phyloP scores from a whole-genome alignment of 2,888 invertebrate genomes.

The Dromius quadrimaculatus region DNA sequence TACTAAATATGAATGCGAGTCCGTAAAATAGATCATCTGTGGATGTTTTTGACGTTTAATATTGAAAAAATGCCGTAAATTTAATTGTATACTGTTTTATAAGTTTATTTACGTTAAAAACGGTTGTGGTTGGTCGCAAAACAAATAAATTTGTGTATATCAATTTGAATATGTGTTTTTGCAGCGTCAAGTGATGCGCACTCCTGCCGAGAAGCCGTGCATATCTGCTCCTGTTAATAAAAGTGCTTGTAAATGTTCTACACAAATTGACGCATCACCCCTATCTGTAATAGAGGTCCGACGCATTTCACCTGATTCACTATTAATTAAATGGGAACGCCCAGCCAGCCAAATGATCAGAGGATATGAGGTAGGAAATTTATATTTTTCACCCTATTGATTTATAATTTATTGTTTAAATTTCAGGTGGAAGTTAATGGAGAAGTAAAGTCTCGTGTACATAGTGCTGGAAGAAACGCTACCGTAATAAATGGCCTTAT shows the following conservation, averaged over 20 bases:
- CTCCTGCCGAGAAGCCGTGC: constrained; percentile 46
- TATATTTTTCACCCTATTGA: neutral
- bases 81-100: too few relatives aligned
- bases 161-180: constrained; percentile 45
- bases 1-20: too few relatives aligned
- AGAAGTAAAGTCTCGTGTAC: constrained; percentile 56
- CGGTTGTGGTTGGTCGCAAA: too few relatives aligned
- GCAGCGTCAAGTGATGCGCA: constrained; percentile 49
- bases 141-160: too few relatives aligned
- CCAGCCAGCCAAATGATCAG: constrained; percentile 54
- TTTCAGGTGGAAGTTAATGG: constrained; percentile 54
- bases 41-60: too few relatives aligned
- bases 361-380: constrained; percentile 57
- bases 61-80: too few relatives aligned
- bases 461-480: constrained; percentile 55
- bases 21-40: too few relatives aligned
- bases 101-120: too few relatives aligned
- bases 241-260: neutral
- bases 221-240: neutral
- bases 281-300: constrained; percentile 56
- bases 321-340: constrained; percentile 58
- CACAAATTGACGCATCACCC: constrained; percentile 41
- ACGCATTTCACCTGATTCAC: constrained; percentile 56
- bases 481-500: constrained; percentile 56
- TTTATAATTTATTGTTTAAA: neutral